Evolutionary conservation across 1,140 invertebrate species (phyloP).

Genomic region (Drosophila tsacasi): DNA sequence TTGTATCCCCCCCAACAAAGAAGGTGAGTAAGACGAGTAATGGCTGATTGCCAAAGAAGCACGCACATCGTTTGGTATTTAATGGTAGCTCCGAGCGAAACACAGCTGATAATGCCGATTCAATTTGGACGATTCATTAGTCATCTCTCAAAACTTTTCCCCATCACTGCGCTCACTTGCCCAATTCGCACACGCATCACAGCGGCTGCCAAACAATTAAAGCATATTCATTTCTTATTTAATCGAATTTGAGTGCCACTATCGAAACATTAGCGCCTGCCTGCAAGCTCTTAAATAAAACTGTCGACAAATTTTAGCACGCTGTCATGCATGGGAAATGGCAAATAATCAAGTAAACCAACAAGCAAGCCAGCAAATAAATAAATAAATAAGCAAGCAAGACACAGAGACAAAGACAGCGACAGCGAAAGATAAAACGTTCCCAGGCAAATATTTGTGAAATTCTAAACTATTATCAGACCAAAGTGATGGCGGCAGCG

Average conservation of each 20-base stretch:
- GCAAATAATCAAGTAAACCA: conserved; percentile 53
- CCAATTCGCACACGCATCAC: conserved; percentile 18
- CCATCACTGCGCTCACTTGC: conserved; percentile 9
- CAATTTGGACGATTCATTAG: conserved; percentile 26
- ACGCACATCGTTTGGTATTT: conserved; percentile 32
- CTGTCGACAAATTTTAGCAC: conserved; percentile 56
- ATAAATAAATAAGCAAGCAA: conserved; percentile 20
- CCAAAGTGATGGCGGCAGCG: conserved; percentile 39
- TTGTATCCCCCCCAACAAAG: conserved; percentile 10
- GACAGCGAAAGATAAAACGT: conserved; percentile 21
- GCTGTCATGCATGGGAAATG: conserved; percentile 43
- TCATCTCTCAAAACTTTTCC: conserved; percentile 2
- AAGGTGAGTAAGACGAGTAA: not conserved
- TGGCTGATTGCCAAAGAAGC: conserved; percentile 43
- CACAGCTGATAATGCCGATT: conserved; percentile 12
- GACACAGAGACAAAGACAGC: conserved; percentile 1
- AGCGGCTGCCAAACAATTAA: conserved; percentile 23
- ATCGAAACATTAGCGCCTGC: conserved; percentile 15
- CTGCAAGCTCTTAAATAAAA: conserved; percentile 51
- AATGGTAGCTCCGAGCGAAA: conserved; percentile 1
- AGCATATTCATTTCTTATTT: conserved; percentile 12
- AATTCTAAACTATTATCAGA: conserved; percentile 72
- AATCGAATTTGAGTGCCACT: conserved; percentile 27
- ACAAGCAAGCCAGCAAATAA: conserved; percentile 28
- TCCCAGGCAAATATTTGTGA: conserved; percentile 68